These are phyloP conservation scores for Ellobius talpinus DNA, from an alignment of 2,113 vertebrate genomes.

Conservation along the genomic window DNA sequence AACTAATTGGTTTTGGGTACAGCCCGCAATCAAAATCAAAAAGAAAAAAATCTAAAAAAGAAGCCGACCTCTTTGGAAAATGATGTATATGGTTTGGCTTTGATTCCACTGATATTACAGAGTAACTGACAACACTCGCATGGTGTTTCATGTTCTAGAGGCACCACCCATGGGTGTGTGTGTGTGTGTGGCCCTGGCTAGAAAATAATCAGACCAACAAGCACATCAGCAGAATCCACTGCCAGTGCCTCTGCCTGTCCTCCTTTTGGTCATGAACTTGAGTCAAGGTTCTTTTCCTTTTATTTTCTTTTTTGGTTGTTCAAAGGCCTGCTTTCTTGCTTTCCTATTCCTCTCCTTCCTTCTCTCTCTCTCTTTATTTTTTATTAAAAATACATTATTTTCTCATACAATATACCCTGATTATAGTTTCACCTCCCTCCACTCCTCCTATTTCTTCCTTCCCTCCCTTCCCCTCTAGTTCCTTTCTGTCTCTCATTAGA, in stretches of 20 bases:
- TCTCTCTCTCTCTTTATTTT: background rate
- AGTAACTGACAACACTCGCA: background rate
- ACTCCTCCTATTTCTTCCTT: background rate
- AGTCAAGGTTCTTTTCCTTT: background rate
- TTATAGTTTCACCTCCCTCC: background rate
- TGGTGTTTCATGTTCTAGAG: background rate
- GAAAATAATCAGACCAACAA: background rate
- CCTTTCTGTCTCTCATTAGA: background rate
- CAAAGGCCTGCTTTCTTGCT: background rate
- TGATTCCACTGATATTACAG: background rate
- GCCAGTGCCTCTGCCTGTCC: background rate
- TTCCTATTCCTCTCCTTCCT: background rate
- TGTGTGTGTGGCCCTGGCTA: background rate
- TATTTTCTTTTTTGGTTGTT: background rate
- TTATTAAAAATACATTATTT: background rate
- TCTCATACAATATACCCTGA: background rate
- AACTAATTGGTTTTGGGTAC: background rate
- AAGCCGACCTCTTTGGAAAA: background rate
- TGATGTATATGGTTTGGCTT: background rate
- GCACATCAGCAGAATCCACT: background rate
- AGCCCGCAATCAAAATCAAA: background rate
- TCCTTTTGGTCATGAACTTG: background rate
- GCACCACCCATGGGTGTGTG: background rate
- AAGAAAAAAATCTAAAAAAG: background rate
- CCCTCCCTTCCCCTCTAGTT: background rate